Percentiles rank a stretch among this genome's conserved stretches.
phyloP scores from a whole-genome alignment of 1,140 invertebrate genomes.

The Drosophila nannoptera region DNA sequence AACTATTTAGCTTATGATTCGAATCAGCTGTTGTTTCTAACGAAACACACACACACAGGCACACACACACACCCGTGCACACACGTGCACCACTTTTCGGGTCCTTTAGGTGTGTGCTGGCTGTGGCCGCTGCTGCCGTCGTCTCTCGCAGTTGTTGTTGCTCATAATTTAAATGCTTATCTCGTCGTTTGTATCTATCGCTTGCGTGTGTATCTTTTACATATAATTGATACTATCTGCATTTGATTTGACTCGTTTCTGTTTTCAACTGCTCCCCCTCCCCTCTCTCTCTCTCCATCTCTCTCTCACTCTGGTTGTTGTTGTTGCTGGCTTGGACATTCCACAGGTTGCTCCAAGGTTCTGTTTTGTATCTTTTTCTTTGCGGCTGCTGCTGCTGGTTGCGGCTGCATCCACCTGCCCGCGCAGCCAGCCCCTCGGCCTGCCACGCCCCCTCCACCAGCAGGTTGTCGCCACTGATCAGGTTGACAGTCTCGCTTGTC shows the following conservation, averaged over 20 bases:
- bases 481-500: conserved; percentile 67
- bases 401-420: conserved; percentile 7
- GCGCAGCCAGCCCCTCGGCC: neutral
- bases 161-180: conserved; percentile 76
- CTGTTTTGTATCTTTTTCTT: neutral
- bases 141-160: conserved; percentile 43
- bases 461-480: conserved; percentile 55
- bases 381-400: neutral
- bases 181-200: conserved; percentile 66
- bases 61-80: conserved; percentile 1
- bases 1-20: conserved; percentile 20
- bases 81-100: conserved; percentile 34
- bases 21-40: conserved; percentile 52
- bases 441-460: neutral
- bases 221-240: conserved; percentile 77
- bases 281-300: neutral
- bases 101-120: conserved; percentile 20
- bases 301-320: conserved; percentile 2
- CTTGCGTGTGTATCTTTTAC: conserved; percentile 72
- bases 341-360: conserved; percentile 36
- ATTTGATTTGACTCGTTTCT: conserved; percentile 68
- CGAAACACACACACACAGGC: conserved; percentile 50
- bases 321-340: conserved; percentile 32
- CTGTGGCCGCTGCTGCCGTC: neutral
- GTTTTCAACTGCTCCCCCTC: neutral